phyloP scores from a whole-genome alignment of 2,888 invertebrate genomes.

The Xanthorhoe spadicearia region DNA sequence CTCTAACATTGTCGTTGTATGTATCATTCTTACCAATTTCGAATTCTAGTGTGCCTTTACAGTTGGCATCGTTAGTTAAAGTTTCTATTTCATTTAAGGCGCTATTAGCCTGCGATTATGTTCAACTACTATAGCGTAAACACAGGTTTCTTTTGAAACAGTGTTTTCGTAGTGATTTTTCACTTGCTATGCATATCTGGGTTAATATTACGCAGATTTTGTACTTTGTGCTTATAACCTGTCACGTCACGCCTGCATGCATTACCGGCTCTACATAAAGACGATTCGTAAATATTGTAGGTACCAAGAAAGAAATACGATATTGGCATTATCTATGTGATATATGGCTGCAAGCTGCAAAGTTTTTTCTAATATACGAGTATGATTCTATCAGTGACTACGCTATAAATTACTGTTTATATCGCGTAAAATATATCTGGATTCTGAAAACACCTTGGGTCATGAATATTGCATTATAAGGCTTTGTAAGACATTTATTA shows the following conservation, averaged over 20 bases:
- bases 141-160: conserved; percentile 27
- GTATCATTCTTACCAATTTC: background rate
- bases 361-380: conserved; percentile 19
- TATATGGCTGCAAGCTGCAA: conserved; percentile 12
- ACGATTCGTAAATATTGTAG: conserved; percentile 19
- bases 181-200: conserved; percentile 63
- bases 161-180: conserved; percentile 43
- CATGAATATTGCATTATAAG: conserved; percentile 4
- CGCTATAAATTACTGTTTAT: conserved; percentile 29
- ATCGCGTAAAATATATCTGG: conserved; percentile 14
- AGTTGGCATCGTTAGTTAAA: background rate
- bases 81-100: background rate
- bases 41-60: background rate
- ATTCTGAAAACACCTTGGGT: background rate
- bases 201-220: conserved; percentile 65
- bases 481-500: background rate
- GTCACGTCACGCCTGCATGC: conserved; percentile 57
- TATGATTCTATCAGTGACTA: conserved; percentile 24
- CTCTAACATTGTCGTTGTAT: background rate
- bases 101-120: background rate
- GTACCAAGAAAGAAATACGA: conserved; percentile 1
- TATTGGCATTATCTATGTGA: background rate
- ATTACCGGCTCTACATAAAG: conserved; percentile 29
- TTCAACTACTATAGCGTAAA: background rate
- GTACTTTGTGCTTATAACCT: conserved; percentile 50